A percentile compares a stretch with the other conserved stretches of the same genome.
Evolutionary conservation across 2,888 invertebrate species (phyloP).

Genomic region (Sminthurinus aureus): DNA sequence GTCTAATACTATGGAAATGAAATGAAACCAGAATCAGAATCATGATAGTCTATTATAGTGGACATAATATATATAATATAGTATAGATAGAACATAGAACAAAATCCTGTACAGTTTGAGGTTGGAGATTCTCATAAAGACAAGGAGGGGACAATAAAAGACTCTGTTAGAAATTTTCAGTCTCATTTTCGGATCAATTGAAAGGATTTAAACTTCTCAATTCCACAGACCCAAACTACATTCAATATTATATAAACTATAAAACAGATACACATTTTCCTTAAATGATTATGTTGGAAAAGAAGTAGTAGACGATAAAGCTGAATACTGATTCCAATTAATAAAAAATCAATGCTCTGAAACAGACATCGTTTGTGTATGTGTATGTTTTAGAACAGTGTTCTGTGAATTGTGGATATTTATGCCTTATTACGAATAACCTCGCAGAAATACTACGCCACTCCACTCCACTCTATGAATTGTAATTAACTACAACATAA

Average conservation of each 20-base stretch:
- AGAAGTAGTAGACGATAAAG: no score
- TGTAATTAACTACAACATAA: no score
- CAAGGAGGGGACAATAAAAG: not conserved
- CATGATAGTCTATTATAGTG: not conserved
- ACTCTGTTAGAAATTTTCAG: not conserved
- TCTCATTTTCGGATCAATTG: not conserved
- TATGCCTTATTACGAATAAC: no score
- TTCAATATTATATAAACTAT: not conserved
- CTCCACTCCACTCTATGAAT: no score
- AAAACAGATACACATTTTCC: not conserved
- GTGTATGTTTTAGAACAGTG: no score
- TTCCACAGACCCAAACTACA: not conserved
- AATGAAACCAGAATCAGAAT: slow-evolving; percentile 11
- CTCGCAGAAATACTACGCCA: no score
- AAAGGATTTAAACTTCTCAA: not conserved
- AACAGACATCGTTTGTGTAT: no score
- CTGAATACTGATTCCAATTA: no score
- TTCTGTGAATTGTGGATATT: no score
- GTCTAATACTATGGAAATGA: not conserved
- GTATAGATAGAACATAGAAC: not conserved
- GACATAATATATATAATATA: not conserved
- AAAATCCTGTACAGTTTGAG: slow-evolving; percentile 1
- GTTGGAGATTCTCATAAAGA: slow-evolving; percentile 17
- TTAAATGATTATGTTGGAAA: not conserved
- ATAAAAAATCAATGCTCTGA: no score